Base-by-base conservation (phyloP, 2,113 vertebrate genomes). In the Lophura nycthemera region DNA sequence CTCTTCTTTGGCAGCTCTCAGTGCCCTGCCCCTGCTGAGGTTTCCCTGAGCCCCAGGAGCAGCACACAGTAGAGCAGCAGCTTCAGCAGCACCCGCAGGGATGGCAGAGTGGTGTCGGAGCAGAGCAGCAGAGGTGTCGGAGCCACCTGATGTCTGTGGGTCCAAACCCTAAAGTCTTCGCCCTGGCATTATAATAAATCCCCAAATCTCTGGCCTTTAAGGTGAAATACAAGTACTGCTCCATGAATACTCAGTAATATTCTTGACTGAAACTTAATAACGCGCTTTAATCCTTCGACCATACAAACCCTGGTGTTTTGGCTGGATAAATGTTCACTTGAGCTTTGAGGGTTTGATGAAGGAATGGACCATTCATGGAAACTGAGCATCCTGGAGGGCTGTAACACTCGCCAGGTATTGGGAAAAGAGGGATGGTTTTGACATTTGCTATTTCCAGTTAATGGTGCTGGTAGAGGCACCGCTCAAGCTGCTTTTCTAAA, bases 11-110 rank as follows among this genome's bases (percentile, higher is more conserved):
- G 47, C 14, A 15, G 11, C 36, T 27, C 43, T 57, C 15, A 15
- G 17, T 10, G 9, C 12, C 21, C 34, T 67, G n/a, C 3, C 70
- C 34, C 72, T 34, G 32, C 65, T 42, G 48, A 50, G 52, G 61
- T 6, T n/a, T 60, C 21, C 45, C 47, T 0, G 27, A 52, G 61
- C 69, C 27, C 1, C 21, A 34, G 69, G 69, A 48, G 4, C 2
- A 6, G 14, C 21, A 12, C 29, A 34, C 56, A 71, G 20, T 21
- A 14, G 18, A 20, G 21, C 1, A 1, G 61, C 43, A 32, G 42
- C 30, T 12, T 3, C 45, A 3, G 20, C 32, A 25, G 65, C 25
- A 40, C 20, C 40, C 2, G 3, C 32, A 8, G 1, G 21, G 74
- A 17, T 34, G 20, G 30, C 19, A 1, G 3, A 21, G 38, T 6